Conservation (phyloP, 2,888 invertebrate genomes). For the Rhyacophila evoluta region DNA sequence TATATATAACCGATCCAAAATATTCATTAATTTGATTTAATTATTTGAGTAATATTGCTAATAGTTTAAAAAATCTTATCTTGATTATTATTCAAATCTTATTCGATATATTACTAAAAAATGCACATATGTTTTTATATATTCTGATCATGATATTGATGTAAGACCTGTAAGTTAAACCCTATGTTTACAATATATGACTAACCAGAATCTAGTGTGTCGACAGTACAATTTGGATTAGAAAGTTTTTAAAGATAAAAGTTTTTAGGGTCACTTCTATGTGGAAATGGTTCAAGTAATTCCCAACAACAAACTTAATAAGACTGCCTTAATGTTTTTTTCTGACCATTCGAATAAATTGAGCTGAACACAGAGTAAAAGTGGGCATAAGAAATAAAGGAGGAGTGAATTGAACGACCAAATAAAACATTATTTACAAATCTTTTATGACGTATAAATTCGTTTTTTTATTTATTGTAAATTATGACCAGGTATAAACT, state of each 20-base stretch:
- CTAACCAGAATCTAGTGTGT: not conserved
- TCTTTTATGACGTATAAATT: too few species aligned
- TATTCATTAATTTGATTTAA: too few species aligned
- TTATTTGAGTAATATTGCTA: too few species aligned
- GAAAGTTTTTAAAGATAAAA: conserved; percentile 47
- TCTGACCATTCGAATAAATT: conserved; percentile 22
- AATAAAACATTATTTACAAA: not conserved
- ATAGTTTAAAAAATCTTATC: too few species aligned
- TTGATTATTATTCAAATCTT: too few species aligned
- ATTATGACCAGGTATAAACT: too few species aligned
- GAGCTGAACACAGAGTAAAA: not conserved
- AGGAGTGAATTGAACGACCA: not conserved
- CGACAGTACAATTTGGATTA: conserved; percentile 26
- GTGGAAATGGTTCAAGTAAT: conserved; percentile 12
- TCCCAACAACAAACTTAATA: conserved; percentile 19
- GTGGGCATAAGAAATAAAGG: not conserved
- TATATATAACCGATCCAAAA: too few species aligned
- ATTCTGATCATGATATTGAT: too few species aligned
- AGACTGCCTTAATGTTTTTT: conserved; percentile 17
- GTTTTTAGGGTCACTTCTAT: conserved; percentile 43
- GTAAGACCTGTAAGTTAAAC: too few species aligned
- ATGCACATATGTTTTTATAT: too few species aligned
- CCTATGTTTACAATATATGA: not conserved
- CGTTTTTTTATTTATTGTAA: too few species aligned
- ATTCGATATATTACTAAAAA: too few species aligned